These are phyloP conservation scores for Protonemura montana DNA, from an alignment of 2,888 invertebrate genomes.

Conservation along the genomic window DNA sequence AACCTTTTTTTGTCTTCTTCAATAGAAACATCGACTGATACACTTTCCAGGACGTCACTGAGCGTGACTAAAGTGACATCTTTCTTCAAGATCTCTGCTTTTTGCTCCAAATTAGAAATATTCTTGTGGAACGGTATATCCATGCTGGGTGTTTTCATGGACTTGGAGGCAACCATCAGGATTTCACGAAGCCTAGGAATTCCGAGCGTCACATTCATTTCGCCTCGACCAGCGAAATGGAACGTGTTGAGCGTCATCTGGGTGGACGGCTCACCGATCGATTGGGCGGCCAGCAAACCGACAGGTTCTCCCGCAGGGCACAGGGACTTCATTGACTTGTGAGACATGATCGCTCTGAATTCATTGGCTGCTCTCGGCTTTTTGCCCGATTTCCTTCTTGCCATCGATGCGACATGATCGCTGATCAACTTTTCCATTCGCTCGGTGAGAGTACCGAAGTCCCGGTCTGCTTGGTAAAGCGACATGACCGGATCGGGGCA, in stretches of 20 bases:
- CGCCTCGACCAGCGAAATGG: conserved; percentile 99
- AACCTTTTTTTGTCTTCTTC: conserved; percentile 64
- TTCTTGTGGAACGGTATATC: conserved; percentile 81
- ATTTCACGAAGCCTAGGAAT: conserved; percentile 97
- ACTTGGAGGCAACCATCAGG: conserved; percentile 92
- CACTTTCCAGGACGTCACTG: conserved; percentile 78
- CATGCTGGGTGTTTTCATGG: conserved; percentile 95
- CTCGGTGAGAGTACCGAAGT: conserved; percentile 87
- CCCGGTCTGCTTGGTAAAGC: conserved; percentile 73
- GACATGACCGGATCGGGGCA: conserved; percentile 81
- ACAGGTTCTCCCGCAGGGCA: conserved; percentile 95
- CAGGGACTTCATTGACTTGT: conserved; percentile 79
- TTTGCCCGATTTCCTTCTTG: conserved; percentile 48
- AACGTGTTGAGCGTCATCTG: conserved; percentile 99
- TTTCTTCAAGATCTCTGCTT: conserved; percentile 74
- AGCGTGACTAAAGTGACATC: conserved; percentile 81
- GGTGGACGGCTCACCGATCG: conserved; percentile 98
- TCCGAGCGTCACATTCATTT: conserved; percentile 99
- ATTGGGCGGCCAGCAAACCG: conserved; percentile 92
- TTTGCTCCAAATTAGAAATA: conserved; percentile 61
- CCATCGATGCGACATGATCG: conserved; percentile 64
- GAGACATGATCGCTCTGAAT: conserved; percentile 70
- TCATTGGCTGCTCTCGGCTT: conserved; percentile 33
- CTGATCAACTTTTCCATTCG: conserved; percentile 74
- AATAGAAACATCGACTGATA: conserved; percentile 69